Percentiles rank a stretch among this genome's conserved stretches.
These are phyloP conservation scores for Neotragus pygmaeus DNA, from an alignment of 2,113 vertebrate genomes.

Conservation along the genomic window DNA sequence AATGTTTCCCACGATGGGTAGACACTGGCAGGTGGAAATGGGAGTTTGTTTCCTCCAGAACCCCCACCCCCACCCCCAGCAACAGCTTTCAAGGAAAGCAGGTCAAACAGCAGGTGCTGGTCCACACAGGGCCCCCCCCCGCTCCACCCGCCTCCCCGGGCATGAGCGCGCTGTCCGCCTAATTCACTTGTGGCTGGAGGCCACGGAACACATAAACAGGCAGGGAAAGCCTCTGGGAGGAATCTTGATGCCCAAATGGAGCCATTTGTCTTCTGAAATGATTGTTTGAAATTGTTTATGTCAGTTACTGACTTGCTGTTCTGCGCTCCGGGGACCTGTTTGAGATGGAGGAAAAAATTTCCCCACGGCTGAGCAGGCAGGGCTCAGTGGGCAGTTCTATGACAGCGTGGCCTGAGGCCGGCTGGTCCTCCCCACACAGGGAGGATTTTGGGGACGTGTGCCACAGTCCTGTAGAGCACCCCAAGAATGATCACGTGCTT, in stretches of 20 bases:
- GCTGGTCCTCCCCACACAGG: neutral
- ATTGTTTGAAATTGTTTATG: constrained; percentile 75
- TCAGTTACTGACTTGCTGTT: constrained; percentile 67
- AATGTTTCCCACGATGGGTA: neutral
- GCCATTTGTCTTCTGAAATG: constrained; percentile 65
- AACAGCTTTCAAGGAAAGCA: constrained; percentile 54
- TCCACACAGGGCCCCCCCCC: neutral
- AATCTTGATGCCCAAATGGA: constrained; percentile 68
- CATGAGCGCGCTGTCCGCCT: neutral
- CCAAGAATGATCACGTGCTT: fast-evolving
- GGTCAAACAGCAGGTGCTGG: neutral
- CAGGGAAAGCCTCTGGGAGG: constrained; percentile 68
- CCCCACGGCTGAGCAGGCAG: neutral
- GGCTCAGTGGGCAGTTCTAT: neutral
- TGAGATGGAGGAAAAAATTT: constrained; percentile 22
- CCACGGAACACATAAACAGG: constrained; percentile 69
- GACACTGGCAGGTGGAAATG: neutral
- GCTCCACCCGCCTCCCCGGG: neutral
- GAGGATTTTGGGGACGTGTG: neutral
- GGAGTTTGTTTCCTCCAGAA: neutral
- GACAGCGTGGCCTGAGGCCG: neutral
- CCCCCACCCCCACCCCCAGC: neutral
- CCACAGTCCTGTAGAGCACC: neutral
- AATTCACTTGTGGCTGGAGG: constrained; percentile 58
- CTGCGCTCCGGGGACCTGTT: constrained; percentile 58